Evolutionary conservation across 1,140 invertebrate species (phyloP).

Genomic region (Nymphalis io): DNA sequence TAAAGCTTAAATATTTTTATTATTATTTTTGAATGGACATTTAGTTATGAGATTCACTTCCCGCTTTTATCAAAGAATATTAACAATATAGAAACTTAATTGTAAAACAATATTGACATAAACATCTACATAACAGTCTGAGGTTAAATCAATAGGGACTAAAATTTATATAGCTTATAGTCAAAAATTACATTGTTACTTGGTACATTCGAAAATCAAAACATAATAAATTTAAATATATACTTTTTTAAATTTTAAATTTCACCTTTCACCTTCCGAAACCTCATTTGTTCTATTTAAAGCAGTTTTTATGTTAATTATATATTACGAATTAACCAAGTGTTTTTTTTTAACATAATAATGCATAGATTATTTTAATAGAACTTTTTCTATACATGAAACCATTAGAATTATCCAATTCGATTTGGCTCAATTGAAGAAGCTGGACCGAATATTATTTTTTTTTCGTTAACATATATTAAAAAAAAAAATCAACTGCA

Average conservation of each 20-base stretch:
- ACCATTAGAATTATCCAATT: background rate
- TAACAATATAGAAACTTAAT: conserved; percentile 6
- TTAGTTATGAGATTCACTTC: background rate
- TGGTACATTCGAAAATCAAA: too few relatives aligned
- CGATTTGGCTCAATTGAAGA: background rate
- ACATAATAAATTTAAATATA: too few relatives aligned
- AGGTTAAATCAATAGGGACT: conserved; percentile 5
- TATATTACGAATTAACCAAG: background rate
- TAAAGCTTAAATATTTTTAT: background rate
- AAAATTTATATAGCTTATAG: background rate
- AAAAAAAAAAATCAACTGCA: too few relatives aligned
- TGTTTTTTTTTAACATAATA: background rate
- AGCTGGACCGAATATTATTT: too few relatives aligned
- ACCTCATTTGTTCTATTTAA: background rate
- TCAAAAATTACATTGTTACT: background rate
- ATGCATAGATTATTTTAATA: conserved; percentile 7
- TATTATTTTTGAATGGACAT: background rate
- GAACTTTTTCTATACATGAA: background rate
- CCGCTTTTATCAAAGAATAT: conserved; percentile 5
- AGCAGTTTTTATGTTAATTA: background rate
- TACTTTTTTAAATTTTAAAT: too few relatives aligned
- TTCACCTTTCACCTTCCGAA: too few relatives aligned
- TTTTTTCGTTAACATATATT: too few relatives aligned
- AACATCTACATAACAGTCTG: conserved; percentile 13
- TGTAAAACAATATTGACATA: conserved; percentile 10